Evolutionary conservation across 64 coral and sea anemone species (phyloP), one percentile per base, ranked within the genome.

Genomic region (Stylophora pistillata): DNA sequence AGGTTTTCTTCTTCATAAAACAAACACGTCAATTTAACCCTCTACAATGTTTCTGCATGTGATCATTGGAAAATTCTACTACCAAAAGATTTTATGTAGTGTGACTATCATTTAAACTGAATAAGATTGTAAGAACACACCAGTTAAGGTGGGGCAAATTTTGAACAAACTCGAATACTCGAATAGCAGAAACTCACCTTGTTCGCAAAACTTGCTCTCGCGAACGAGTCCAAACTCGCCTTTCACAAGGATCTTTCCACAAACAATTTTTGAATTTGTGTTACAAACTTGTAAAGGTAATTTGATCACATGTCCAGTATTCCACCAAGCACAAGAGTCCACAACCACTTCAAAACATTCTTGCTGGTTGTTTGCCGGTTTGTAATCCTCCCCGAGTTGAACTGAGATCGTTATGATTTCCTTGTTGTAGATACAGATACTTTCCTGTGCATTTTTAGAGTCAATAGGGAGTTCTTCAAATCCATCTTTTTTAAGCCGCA

Each of bases 331-430:
- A 72, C 16, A 12, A 9, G 87, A 78, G 20, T 89, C 73, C 17
- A 89, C 87, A 17, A 25, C 41, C 12, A 89, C 64, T 18, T 30
- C 61, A 9, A 7, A 17, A 11, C 21, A 25, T 27, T 0, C 26
- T 61, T 78, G 54, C 28, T 17, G 28, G 29, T 41, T 37, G 23
- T 28, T 54, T 26, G 87, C 87, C 21, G 70, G 76, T 12, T 78
- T 79, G 55, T 77, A 77, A 73, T 89, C 87, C 26, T 75, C 76
- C 53, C 87, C 87, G 17, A 89, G 63, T 23, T 30, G 17, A 21
- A 89, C 6, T 9, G 41, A 69, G 25, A 89, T 23, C 16, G n/a
- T 47, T 69, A 89, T 17, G 10, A 5, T 37, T 89, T 89, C 88
- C 14, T 89, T 71, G 65, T 81, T 66, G 62, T 10, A 89, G 26